Evolutionary conservation across 30 jellyfish, hydroid and myxozoan species (phyloP).

Genomic region (Cassiopea xamachana): DNA sequence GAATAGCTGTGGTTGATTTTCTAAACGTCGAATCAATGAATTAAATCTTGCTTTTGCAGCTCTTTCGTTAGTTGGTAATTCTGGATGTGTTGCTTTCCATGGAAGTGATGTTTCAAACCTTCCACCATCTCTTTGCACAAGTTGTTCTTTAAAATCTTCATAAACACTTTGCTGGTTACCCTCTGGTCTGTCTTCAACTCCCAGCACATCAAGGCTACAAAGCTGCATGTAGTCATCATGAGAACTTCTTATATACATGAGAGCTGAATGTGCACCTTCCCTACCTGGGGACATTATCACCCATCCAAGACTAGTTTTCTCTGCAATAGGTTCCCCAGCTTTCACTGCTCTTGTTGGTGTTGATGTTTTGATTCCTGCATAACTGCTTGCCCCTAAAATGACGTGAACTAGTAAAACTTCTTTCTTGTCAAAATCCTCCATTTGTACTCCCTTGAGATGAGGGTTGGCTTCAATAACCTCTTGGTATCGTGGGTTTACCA

Average conservation of each 20-base stretch:
- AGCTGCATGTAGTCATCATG: constrained; percentile 73
- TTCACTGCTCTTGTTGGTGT: constrained; percentile 70
- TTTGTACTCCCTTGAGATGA: constrained; percentile 71
- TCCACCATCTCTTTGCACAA: constrained; percentile 49
- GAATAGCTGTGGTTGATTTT: constrained; percentile 49
- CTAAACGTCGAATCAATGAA: constrained; percentile 25
- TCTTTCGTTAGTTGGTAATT: constrained; percentile 39
- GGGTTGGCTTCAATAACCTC: constrained; percentile 40
- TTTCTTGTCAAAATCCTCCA: constrained; percentile 52
- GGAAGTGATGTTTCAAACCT: constrained; percentile 43
- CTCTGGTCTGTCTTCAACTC: constrained; percentile 75
- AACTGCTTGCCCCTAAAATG: constrained; percentile 61
- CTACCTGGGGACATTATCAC: constrained; percentile 79
- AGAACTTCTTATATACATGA: constrained; percentile 44
- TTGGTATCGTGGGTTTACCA: constrained; percentile 64
- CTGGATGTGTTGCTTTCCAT: constrained; percentile 38
- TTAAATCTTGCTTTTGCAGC: constrained; percentile 59
- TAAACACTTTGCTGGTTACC: constrained; percentile 67
- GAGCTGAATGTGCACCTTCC: constrained; percentile 27
- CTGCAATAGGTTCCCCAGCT: constrained; percentile 83
- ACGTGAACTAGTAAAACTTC: constrained; percentile 42
- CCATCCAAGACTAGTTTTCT: constrained; percentile 85
- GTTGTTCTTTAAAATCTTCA: constrained; percentile 77
- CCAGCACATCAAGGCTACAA: constrained; percentile 73
- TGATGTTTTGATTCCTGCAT: constrained; percentile 54